Base-by-base conservation (phyloP, 1,140 invertebrate species). In the Meteorus sp. region DNA sequence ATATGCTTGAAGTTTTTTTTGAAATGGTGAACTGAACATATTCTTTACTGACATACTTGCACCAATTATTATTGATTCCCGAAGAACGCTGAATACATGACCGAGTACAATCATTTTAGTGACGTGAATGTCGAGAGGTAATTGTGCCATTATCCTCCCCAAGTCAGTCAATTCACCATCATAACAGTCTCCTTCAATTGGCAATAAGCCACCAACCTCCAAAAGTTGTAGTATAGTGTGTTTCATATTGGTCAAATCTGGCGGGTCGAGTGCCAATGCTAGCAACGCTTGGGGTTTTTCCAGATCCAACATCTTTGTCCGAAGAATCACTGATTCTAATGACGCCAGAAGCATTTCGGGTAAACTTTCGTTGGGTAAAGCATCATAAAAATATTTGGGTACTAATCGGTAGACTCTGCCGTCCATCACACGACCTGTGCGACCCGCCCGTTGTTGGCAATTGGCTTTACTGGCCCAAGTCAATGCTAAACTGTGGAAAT, bases 101-200 rank as follows among this genome's bases (percentile, higher is more conserved):
- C 95, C 95, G 0, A 98, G 77, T 35, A 94, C 80, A 33, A 99
- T 91, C 0, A 98, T 78, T 70, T 95, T 95, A 8, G 90, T 85
- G 3, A 95, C 71, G 37, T 85, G 83, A 9, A 95, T 86, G 70
- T 96, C 91, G 0, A 98, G 66, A 0, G 95, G 95, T 31, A 98
- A 77, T 41, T 76, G 74, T 0, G 90, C 86, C 86, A 97, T 91
- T 0, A 98, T 82, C 23, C 79, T 80, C 1, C 97, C 97, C 59
- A 98, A 79, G 73, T 88, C 89, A 0, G 94, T 98, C 9, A 98
- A 67, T 57, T 96, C 89, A n/a, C 95, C 95, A 79, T 98, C 94
- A 77, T 13, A 82, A 5, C 23, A 47, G 7, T 60, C 31, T 3
- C 53, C 53, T 0, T 52, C 61, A 0, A 78, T 85, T 29, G 85